These are phyloP conservation scores for Amphipoea oculea DNA, from an alignment of 2,888 invertebrate genomes.

Conservation along the genomic window DNA sequence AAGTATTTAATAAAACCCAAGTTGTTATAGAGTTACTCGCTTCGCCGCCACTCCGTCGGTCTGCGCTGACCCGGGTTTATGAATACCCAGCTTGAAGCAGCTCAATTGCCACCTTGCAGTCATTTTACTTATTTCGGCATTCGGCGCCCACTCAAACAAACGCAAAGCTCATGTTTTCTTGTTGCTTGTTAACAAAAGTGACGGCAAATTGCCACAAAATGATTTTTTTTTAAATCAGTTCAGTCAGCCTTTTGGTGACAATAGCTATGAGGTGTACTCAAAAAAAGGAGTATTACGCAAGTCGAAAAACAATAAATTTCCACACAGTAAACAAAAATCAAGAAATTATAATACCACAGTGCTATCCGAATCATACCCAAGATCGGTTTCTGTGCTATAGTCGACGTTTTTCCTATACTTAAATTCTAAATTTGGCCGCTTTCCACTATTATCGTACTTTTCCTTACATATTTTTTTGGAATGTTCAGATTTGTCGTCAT, in stretches of 20 bases:
- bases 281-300: neutral
- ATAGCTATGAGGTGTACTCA: neutral
- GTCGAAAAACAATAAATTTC: neutral
- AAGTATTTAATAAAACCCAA: neutral
- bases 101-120: no score
- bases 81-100: neutral
- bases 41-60: neutral
- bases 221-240: neutral
- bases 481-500: slow-evolving; percentile 5
- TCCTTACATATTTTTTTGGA: slow-evolving; percentile 16
- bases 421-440: slow-evolving; percentile 15
- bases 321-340: neutral
- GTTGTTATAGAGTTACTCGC: neutral
- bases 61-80: neutral
- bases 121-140: neutral
- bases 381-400: slow-evolving; percentile 67
- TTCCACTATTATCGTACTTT: slow-evolving; percentile 18
- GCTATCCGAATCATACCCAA: slow-evolving; percentile 74
- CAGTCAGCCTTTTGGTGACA: neutral
- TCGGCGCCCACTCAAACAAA: neutral
- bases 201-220: neutral
- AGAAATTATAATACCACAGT: slow-evolving; percentile 64
- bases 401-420: slow-evolving; percentile 36
- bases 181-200: neutral
- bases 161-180: neutral